A percentile compares a stretch with the other conserved stretches of the same genome.
Evolutionary conservation across 2,888 invertebrate species (phyloP).

Genomic region (Diarsia brunnea): DNA sequence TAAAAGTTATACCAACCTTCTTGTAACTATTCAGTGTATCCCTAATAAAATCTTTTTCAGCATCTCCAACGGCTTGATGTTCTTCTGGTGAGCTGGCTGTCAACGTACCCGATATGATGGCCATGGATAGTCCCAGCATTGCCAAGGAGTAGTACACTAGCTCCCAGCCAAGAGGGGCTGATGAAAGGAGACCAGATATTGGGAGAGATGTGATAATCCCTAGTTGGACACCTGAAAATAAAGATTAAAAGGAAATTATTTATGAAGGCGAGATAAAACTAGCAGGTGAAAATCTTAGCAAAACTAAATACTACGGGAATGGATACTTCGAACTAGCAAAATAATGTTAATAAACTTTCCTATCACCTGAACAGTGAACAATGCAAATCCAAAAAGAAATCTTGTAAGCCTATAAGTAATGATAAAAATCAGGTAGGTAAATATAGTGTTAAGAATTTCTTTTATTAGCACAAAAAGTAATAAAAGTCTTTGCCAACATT

Average conservation of each 20-base stretch:
- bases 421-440: not conserved
- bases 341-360: not conserved
- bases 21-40: constrained; percentile 73
- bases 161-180: constrained; percentile 82
- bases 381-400: not conserved
- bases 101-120: constrained; percentile 77
- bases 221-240: constrained; percentile 74
- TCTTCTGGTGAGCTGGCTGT: constrained; percentile 79
- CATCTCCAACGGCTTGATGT: constrained; percentile 83
- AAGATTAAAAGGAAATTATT: not conserved
- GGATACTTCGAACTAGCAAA: not conserved
- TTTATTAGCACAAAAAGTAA: not conserved
- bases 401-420: constrained; percentile 1
- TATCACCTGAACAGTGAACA: not conserved
- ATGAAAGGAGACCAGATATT: constrained; percentile 74
- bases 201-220: constrained; percentile 81
- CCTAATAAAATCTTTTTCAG: constrained; percentile 82
- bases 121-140: constrained; percentile 80
- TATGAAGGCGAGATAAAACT: not conserved
- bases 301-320: not conserved
- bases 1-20: constrained; percentile 65
- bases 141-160: constrained; percentile 82
- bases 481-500: not conserved
- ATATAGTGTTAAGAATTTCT: not conserved
- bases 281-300: not conserved